Evolutionary conservation across 2,797 vertebrate species (phyloP).

Genomic region (Channa striata): DNA sequence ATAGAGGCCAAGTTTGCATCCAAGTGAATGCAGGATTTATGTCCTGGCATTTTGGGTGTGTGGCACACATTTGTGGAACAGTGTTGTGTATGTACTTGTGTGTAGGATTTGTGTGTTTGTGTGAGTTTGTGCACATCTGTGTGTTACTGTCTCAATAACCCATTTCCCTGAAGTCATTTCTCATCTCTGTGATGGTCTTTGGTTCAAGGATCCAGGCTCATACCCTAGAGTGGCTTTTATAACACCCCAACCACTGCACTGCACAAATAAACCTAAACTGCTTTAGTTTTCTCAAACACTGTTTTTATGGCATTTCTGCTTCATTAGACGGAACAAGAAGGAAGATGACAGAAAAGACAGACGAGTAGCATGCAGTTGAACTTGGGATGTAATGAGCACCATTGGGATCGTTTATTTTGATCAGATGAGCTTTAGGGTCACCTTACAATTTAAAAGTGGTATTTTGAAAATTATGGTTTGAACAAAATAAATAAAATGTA

Average conservation of each 20-base stretch:
- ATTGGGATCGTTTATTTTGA: not conserved
- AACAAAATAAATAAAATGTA: too few species aligned
- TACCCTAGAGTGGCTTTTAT: conserved; percentile 41
- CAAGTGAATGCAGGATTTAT: conserved; percentile 44
- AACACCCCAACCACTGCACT: conserved; percentile 31
- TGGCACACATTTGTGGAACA: not conserved
- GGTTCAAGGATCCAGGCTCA: conserved; percentile 64
- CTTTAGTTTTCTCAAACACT: conserved; percentile 28
- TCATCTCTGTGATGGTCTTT: conserved; percentile 53
- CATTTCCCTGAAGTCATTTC: conserved; percentile 61
- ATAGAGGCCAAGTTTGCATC: conserved; percentile 5
- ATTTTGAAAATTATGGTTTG: not conserved
- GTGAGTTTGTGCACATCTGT: not conserved
- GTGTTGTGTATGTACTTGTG: not conserved
- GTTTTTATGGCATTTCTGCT: conserved; percentile 46
- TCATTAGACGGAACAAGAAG: conserved; percentile 47
- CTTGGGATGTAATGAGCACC: conserved; percentile 20
- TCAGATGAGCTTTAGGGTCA: conserved; percentile 27
- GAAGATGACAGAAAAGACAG: conserved; percentile 27
- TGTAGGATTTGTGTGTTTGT: conserved; percentile 16
- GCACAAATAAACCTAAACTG: conserved; percentile 45
- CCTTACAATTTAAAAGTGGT: conserved; percentile 3
- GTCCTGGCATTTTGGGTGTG: conserved; percentile 23
- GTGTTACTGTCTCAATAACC: conserved; percentile 48
- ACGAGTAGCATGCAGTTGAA: conserved; percentile 27